Percentiles rank a stretch among this genome's conserved stretches.
These are phyloP conservation scores for Pogoniulus pusillus DNA, from an alignment of 2,797 vertebrate species.

Conservation along the genomic window DNA sequence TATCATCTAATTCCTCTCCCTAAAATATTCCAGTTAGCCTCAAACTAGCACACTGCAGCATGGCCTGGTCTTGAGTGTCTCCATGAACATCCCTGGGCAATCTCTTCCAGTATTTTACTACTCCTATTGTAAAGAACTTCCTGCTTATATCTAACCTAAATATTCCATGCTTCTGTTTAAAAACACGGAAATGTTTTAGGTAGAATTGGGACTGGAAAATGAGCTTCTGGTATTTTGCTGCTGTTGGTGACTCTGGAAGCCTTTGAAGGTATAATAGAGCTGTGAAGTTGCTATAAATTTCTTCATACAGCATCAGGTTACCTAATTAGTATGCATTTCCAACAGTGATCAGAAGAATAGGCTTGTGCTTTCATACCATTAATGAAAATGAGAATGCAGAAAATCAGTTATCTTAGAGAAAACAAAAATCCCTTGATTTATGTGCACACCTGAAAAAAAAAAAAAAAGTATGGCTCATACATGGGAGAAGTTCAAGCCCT, in stretches of 20 bases:
- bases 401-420: background rate
- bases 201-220: background rate
- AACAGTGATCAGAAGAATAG: background rate
- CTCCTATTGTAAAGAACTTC: too few relatives aligned
- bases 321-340: background rate
- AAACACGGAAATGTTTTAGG: background rate
- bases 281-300: conserved; percentile 25
- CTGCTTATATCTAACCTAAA: too few relatives aligned
- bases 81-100: too few relatives aligned
- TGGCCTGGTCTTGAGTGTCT: too few relatives aligned
- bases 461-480: background rate
- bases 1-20: too few relatives aligned
- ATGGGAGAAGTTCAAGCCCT: background rate
- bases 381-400: conserved; percentile 6
- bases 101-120: too few relatives aligned
- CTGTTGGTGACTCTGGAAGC: background rate
- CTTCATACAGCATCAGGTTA: fast-evolving
- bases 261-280: conserved; percentile 1
- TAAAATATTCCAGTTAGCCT: too few relatives aligned
- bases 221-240: background rate
- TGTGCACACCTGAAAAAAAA: background rate
- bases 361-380: background rate
- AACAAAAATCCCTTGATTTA: background rate
- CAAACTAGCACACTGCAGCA: too few relatives aligned
- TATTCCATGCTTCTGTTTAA: too few relatives aligned